A percentile compares a stretch with the other conserved stretches of the same genome.
Evolutionary conservation across 2,113 vertebrate genomes (phyloP).

Genomic region (Cavia porcellus): DNA sequence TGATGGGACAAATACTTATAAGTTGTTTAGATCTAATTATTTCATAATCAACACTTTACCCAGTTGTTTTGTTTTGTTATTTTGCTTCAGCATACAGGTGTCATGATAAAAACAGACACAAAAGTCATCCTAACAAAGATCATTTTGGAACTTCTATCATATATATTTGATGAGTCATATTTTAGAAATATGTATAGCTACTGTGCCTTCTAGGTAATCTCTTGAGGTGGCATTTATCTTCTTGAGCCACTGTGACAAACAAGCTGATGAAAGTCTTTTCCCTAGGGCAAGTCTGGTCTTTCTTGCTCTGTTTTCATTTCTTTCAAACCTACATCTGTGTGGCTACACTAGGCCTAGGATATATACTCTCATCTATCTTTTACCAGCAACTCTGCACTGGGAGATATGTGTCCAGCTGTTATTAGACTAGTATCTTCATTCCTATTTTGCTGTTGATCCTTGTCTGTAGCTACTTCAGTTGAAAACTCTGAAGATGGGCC

Average conservation of each 20-base stretch:
- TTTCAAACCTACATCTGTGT: background rate
- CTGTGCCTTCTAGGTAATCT: background rate
- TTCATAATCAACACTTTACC: conserved; percentile 17
- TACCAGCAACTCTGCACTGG: background rate
- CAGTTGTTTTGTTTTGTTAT: background rate
- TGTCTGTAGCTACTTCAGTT: background rate
- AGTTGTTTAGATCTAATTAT: background rate
- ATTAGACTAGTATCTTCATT: background rate
- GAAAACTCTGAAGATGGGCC: background rate
- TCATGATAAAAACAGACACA: conserved; percentile 20
- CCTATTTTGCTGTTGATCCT: background rate
- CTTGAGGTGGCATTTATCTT: background rate
- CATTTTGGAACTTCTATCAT: background rate
- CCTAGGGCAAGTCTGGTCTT: background rate
- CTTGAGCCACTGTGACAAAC: background rate
- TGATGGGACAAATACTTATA: background rate
- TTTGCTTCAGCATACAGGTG: background rate
- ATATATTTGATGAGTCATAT: background rate
- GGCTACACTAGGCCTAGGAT: background rate
- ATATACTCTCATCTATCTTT: background rate
- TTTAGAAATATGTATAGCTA: background rate
- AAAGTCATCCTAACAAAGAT: background rate
- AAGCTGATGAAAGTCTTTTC: background rate
- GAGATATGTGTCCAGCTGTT: background rate
- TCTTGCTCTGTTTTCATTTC: background rate